A percentile compares a stretch with the other conserved stretches of the same genome.
These are phyloP conservation scores for Intellagama lesueurii DNA, from an alignment of 2,797 vertebrate genomes.

Conservation along the genomic window DNA sequence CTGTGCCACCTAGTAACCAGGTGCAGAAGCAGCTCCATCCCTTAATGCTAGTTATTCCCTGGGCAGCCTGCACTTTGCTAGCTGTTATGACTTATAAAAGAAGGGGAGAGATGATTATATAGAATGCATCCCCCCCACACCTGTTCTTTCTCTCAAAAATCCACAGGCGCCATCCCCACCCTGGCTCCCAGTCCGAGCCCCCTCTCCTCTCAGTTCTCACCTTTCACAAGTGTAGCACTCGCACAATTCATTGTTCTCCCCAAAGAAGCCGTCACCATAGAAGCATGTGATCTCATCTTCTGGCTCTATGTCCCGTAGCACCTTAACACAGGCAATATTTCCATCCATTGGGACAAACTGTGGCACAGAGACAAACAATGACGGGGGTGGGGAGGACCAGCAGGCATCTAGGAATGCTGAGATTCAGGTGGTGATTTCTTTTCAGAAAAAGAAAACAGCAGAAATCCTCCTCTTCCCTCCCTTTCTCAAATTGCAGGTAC, in stretches of 20 bases:
- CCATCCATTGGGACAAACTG: slow-evolving; percentile 93
- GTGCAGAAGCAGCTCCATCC: not conserved
- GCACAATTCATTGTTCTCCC: slow-evolving; percentile 94
- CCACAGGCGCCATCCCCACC: not conserved
- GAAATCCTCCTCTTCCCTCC: not conserved
- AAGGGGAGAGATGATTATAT: too few relatives aligned
- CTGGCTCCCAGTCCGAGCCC: not conserved
- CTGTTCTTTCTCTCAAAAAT: not conserved
- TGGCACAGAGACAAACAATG: slow-evolving; percentile 38
- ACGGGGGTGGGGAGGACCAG: slow-evolving; percentile 14
- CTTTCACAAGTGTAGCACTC: slow-evolving; percentile 95
- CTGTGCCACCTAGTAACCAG: not conserved
- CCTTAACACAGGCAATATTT: slow-evolving; percentile 91
- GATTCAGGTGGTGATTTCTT: not conserved
- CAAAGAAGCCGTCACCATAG: slow-evolving; percentile 95
- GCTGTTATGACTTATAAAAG: not conserved
- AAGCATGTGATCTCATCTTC: slow-evolving; percentile 96
- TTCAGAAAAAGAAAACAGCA: not conserved
- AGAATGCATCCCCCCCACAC: not conserved
- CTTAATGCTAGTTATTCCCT: not conserved
- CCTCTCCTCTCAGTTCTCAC: slow-evolving; percentile 71
- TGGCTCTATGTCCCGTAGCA: slow-evolving; percentile 90
- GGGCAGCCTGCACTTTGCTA: not conserved
- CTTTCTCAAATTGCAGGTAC: not conserved
- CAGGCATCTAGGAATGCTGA: not conserved